Evolutionary conservation across 2,113 vertebrate genomes (phyloP).

Genomic region (Ciconia boyciana): DNA sequence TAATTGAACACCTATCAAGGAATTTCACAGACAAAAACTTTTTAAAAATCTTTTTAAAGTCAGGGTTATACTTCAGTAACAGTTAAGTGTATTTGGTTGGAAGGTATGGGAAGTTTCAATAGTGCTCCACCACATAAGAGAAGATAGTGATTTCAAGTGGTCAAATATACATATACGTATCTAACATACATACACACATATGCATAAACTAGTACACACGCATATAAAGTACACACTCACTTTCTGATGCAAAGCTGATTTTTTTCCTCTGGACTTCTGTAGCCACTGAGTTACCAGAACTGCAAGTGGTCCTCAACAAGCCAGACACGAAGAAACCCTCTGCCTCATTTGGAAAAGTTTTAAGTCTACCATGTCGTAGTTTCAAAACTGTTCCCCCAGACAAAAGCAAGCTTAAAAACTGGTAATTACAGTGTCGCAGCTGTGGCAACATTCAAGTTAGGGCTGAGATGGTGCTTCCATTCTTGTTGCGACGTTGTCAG

Average conservation of each 20-base stretch:
- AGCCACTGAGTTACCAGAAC: not conserved
- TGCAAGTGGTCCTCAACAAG: not conserved
- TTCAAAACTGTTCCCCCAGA: not conserved
- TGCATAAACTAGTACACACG: not conserved
- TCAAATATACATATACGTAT: not conserved
- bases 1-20: not conserved
- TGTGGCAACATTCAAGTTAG: not conserved
- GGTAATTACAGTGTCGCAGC: not conserved
- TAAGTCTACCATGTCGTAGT: not conserved
- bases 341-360: not conserved
- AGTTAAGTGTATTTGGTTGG: not conserved
- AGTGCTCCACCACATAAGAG: not conserved
- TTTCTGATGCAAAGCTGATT: not conserved
- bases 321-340: rapidly evolving
- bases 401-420: not conserved
- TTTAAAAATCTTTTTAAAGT: not conserved
- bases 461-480: not conserved
- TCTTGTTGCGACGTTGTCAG: not conserved
- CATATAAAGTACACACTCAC: not conserved
- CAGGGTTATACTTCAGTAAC: not conserved
- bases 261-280: not conserved
- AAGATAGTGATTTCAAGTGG: not conserved
- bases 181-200: not conserved
- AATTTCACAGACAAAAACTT: not conserved
- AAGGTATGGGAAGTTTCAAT: not conserved